phyloP scores from a whole-genome alignment of 2,797 vertebrate species.

The Tokudaia muenninki region DNA sequence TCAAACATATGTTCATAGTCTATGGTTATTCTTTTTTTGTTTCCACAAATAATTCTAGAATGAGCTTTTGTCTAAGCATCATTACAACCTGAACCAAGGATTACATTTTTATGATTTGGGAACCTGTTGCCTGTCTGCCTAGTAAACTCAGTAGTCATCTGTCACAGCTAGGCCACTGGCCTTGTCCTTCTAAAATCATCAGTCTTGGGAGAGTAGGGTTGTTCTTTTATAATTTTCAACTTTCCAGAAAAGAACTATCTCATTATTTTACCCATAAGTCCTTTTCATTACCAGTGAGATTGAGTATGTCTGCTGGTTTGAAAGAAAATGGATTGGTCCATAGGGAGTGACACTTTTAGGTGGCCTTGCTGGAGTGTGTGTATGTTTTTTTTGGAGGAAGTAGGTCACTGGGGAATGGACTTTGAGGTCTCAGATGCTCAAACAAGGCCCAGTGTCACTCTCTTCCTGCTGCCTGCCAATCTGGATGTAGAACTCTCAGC shows the following conservation, averaged over 20 bases:
- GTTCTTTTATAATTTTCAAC: not conserved
- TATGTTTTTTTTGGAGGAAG: not conserved
- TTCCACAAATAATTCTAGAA: not conserved
- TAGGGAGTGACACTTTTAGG: not conserved
- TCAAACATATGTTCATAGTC: not conserved
- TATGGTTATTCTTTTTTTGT: not conserved
- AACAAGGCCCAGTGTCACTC: not conserved
- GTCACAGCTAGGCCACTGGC: too few relatives aligned
- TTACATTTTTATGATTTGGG: not conserved
- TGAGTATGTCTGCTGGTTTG: not conserved
- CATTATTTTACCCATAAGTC: not conserved
- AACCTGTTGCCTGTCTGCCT: not conserved
- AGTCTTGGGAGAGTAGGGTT: not conserved
- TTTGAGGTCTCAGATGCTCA: not conserved
- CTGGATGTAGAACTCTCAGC: not conserved
- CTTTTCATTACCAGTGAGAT: not conserved
- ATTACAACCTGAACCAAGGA: not conserved
- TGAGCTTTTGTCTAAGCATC: not conserved
- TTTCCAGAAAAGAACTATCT: constrained; percentile 8
- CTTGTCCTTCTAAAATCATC: not conserved
- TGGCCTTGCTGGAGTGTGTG: not conserved
- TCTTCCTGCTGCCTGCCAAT: not conserved
- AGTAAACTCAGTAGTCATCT: too few relatives aligned
- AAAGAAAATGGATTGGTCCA: not conserved
- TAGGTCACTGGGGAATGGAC: not conserved